Conservation (phyloP, 2,797 vertebrate genomes). For the Botia almorhae region DNA sequence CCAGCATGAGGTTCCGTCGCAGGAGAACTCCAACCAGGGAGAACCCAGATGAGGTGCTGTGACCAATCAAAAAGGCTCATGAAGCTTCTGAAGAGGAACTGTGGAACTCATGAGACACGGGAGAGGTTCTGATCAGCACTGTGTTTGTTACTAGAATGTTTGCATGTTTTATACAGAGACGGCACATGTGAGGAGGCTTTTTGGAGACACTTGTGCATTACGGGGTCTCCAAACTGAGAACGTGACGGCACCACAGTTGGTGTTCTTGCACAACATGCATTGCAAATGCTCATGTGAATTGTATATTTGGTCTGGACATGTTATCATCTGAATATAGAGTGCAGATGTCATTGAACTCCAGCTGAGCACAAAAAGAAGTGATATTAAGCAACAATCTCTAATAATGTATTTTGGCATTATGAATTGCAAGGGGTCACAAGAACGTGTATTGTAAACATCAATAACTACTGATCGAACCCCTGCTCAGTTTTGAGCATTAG, state of each 20-base stretch:
- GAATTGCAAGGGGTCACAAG: background rate
- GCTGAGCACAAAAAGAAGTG: background rate
- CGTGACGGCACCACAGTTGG: constrained; percentile 5
- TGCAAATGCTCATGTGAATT: constrained; percentile 24
- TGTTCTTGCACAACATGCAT: constrained; percentile 25
- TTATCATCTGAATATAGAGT: constrained; percentile 16
- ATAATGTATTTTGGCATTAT: constrained; percentile 9
- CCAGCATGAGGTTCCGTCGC: constrained; percentile 64
- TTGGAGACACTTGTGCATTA: constrained; percentile 14
- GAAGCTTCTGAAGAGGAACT: background rate
- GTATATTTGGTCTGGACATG: background rate
- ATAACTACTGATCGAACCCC: constrained; percentile 48
- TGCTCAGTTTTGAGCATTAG: constrained; percentile 22
- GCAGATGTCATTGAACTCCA: background rate
- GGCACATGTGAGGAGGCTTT: background rate
- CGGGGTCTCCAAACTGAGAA: constrained; percentile 22
- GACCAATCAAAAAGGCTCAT: constrained; percentile 34
- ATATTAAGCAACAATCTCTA: constrained; percentile 21
- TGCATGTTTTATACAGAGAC: background rate
- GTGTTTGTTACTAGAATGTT: constrained; percentile 3
- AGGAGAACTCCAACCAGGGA: constrained; percentile 64
- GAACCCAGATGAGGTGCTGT: constrained; percentile 69
- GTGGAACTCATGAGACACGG: constrained; percentile 1
- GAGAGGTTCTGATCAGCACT: background rate
- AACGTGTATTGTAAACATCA: constrained; percentile 31